Conservation (phyloP, 2,113 vertebrate genomes). For the Gymnobelideus leadbeateri region DNA sequence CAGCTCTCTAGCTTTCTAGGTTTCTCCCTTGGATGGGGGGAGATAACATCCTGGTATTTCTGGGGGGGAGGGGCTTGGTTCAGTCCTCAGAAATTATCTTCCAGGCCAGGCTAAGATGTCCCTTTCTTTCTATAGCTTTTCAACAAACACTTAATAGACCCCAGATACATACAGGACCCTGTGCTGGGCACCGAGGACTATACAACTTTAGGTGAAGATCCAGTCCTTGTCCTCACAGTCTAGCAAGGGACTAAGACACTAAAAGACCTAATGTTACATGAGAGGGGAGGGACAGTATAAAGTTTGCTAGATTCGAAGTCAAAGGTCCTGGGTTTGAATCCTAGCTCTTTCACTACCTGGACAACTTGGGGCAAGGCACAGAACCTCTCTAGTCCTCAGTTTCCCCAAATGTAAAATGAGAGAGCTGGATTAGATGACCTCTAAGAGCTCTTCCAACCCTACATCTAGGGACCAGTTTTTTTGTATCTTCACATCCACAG, state of each 20-base stretch:
- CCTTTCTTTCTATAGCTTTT: background rate
- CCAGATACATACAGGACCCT: background rate
- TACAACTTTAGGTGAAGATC: background rate
- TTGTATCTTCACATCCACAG: constrained; percentile 23
- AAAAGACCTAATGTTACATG: background rate
- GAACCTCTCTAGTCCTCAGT: constrained; percentile 17
- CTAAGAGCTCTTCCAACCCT: constrained; percentile 33
- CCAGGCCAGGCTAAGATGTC: background rate
- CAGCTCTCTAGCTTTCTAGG: constrained; percentile 32
- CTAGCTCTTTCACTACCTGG: background rate
- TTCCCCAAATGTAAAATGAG: constrained; percentile 32
- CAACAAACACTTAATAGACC: background rate
- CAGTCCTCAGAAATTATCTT: background rate
- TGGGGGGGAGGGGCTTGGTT: background rate
- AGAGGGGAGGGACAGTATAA: background rate
- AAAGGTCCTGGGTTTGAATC: constrained; percentile 24
- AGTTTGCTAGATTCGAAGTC: background rate
- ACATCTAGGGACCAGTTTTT: background rate
- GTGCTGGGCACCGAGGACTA: background rate
- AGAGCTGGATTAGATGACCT: constrained; percentile 20
- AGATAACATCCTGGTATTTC: background rate
- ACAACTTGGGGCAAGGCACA: constrained; percentile 23
- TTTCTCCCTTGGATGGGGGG: no score
- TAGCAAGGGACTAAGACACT: background rate
- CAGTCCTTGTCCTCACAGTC: background rate